Evolutionary conservation across 2,113 vertebrate genomes (phyloP), one percentile per base, ranked within the genome.

Genomic region (Eretmochelys imbricata): DNA sequence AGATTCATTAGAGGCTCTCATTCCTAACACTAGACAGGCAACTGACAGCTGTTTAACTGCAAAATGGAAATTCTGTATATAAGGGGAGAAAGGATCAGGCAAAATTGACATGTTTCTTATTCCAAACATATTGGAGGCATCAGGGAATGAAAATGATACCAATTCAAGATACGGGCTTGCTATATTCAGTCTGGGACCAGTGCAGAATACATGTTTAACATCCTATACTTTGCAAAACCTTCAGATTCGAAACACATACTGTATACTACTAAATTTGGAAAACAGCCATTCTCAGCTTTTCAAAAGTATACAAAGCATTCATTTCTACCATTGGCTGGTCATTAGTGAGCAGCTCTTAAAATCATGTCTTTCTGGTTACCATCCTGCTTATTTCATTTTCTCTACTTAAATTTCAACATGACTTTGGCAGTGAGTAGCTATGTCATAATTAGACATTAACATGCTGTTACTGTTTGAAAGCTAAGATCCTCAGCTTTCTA

Each of bases 1-100:
- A 97, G 88, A 98, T 97, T 97, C 96, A 98, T 98, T 98, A 98
- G 98, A 97, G 98, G 96, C 94, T 95, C 94, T 95, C 95, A 93
- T 96, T 97, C 96, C 95, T 94, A 95, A 94, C 93, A 96, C 90
- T 16, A 94, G 95, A 94, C 92, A 97, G 96, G 95, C 89, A 97
- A 96, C 90, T 97, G 94, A 96, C 90, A 97, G 96, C 94, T 97
- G 82, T 96, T 96, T 96, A 93, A 96, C 95, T 96, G 95, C 95
- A 95, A 88, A 94, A 84, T 92, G 95, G 93, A 94, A 94, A 97
- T 97, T 93, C 97, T 97, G 97, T 95, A 91, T 85, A 97, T 91
- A 97, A 95, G 96, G 35, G 12, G 87, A 93, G 90, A 96, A 95
- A 35, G 27, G 4, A 89, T 76, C 42, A 96, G 91, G 94, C 62